A percentile compares a stretch with the other conserved stretches of the same genome.
These are phyloP conservation scores for Celastrina argiolus DNA, from an alignment of 2,888 invertebrate genomes.

Conservation along the genomic window DNA sequence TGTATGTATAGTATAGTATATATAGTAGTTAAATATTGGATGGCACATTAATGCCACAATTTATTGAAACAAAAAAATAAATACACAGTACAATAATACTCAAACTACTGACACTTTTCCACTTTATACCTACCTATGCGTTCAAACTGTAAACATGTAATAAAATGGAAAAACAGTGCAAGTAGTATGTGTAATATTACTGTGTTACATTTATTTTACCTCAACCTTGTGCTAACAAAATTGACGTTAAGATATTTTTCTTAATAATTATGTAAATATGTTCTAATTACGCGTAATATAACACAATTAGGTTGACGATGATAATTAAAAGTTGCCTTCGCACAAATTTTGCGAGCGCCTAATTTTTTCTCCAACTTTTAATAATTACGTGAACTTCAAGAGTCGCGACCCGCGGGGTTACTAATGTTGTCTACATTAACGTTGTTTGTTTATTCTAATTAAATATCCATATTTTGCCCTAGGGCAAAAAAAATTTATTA, in stretches of 20 bases:
- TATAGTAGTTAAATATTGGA: no score
- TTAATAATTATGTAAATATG: background rate
- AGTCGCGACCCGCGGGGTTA: background rate
- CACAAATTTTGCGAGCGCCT: background rate
- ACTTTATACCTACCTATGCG: no score
- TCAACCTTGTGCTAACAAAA: background rate
- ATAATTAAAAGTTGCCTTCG: background rate
- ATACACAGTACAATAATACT: no score
- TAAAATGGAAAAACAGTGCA: no score
- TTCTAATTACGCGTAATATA: background rate
- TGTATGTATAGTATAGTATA: no score
- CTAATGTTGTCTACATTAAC: background rate
- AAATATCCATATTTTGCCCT: no score
- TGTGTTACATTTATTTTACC: background rate
- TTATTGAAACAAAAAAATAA: no score
- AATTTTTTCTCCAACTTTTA: conserved; percentile 3
- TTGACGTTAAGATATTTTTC: background rate
- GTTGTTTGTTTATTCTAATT: background rate
- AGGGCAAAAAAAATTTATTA: no score
- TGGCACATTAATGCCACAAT: no score
- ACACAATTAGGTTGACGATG: background rate
- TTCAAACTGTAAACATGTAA: no score
- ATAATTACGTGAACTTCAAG: background rate
- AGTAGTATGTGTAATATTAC: no score
- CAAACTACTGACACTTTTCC: no score